Percentiles rank a stretch among this genome's conserved stretches.
These are phyloP conservation scores for Saccostrea cuccullata DNA, from an alignment of 1,140 invertebrate species.

Conservation along the genomic window DNA sequence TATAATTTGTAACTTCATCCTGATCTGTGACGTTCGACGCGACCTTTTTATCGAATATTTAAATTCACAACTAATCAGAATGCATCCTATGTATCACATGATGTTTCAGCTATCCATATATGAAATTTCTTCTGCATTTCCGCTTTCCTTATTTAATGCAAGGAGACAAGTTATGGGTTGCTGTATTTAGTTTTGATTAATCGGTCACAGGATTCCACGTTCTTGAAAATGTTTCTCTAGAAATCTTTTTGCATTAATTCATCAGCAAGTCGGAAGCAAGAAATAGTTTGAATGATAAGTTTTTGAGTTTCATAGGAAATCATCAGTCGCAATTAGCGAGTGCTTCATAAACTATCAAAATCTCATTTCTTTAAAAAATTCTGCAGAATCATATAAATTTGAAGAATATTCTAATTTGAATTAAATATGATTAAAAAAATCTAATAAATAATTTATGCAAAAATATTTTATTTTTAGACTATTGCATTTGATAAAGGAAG, in stretches of 20 bases:
- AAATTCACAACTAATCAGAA: not conserved
- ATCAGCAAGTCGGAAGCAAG: not conserved
- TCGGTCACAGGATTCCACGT: not conserved
- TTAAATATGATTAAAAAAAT: not conserved
- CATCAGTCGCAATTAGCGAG: not conserved
- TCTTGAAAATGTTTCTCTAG: not conserved
- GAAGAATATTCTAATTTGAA: not conserved
- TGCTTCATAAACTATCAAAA: not conserved
- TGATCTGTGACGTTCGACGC: not conserved
- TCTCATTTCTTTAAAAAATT: not conserved
- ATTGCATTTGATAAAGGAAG: not conserved
- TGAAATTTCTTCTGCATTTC: not conserved
- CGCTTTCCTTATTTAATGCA: not conserved
- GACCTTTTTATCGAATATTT: not conserved
- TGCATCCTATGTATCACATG: not conserved
- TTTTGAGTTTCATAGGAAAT: not conserved
- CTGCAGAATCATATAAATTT: no score
- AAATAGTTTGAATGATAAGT: not conserved
- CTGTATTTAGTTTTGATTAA: not conserved
- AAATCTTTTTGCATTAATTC: not conserved
- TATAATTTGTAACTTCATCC: not conserved
- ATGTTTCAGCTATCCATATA: not conserved
- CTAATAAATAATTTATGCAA: not conserved
- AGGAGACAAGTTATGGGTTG: not conserved
- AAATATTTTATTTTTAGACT: not conserved